A percentile compares a stretch with the other conserved stretches of the same genome.
Conservation (phyloP, 2,113 vertebrate species). For the Dipodomys merriami region DNA sequence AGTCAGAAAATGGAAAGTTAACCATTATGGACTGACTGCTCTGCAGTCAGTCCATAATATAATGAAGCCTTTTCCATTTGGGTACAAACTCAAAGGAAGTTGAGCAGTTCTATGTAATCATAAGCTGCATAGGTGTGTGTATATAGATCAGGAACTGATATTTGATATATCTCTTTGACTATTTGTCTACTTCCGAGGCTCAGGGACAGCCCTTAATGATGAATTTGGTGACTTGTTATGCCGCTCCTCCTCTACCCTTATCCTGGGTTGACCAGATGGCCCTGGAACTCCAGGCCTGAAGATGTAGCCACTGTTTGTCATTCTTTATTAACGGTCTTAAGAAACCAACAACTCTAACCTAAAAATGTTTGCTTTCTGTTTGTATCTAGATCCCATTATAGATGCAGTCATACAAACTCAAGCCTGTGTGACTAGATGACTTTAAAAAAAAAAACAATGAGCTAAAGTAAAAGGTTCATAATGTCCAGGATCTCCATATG, state of each 20-base stretch:
- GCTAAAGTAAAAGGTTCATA: background rate
- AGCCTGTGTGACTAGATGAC: background rate
- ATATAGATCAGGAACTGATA: background rate
- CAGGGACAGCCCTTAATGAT: background rate
- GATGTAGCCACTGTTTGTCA: rapidly evolving
- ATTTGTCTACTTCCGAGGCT: background rate
- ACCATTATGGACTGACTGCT: no score
- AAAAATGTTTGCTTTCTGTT: background rate
- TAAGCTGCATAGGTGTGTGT: no score
- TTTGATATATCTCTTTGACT: background rate
- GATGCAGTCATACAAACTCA: background rate
- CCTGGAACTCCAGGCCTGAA: rapidly evolving
- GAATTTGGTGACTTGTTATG: background rate
- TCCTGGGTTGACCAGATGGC: background rate
- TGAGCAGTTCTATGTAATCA: background rate
- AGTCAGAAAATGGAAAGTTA: background rate
- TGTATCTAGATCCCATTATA: no score
- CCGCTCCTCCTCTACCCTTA: no score
- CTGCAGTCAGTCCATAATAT: background rate
- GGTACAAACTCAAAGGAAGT: background rate
- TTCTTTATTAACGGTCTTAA: background rate
- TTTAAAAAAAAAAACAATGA: background rate
- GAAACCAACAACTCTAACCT: background rate
- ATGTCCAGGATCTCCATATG: background rate
- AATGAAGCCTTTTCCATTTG: background rate